phyloP scores from a whole-genome alignment of 2,888 invertebrate species.

The Athripsodes cinereus region DNA sequence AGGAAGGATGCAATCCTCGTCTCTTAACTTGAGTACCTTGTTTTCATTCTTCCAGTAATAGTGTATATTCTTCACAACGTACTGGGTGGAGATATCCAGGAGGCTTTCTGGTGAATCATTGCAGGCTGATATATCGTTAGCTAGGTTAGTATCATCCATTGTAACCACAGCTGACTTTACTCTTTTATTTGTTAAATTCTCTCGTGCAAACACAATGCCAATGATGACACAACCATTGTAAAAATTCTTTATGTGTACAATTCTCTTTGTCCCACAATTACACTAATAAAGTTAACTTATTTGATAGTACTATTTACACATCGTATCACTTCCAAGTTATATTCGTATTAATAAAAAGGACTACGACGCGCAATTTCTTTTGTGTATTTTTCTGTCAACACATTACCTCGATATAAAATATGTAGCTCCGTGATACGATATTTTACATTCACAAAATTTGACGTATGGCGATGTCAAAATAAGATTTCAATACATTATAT shows the following conservation, averaged over 20 bases:
- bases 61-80: slow-evolving; percentile 35
- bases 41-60: slow-evolving; percentile 37
- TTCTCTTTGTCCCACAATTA: no score
- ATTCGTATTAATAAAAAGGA: no score
- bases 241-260: no score
- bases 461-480: not conserved
- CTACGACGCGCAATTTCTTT: not conserved
- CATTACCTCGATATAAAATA: not conserved
- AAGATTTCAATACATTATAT: slow-evolving; percentile 37
- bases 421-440: not conserved
- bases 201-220: not conserved
- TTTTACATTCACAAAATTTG: not conserved
- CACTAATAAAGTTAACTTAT: no score
- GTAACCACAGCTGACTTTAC: not conserved
- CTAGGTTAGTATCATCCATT: slow-evolving; percentile 3
- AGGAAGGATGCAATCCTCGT: slow-evolving; percentile 58
- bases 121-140: not conserved
- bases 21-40: not conserved
- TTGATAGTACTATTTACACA: no score
- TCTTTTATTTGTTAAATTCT: not conserved
- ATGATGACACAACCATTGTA: not conserved
- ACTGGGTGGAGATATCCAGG: not conserved
- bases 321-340: no score
- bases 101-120: not conserved
- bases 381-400: not conserved